A percentile compares a stretch with the other conserved stretches of the same genome.
These are phyloP conservation scores for Globodera rostochiensis DNA, from an alignment of 1,140 invertebrate species.

Conservation along the genomic window DNA sequence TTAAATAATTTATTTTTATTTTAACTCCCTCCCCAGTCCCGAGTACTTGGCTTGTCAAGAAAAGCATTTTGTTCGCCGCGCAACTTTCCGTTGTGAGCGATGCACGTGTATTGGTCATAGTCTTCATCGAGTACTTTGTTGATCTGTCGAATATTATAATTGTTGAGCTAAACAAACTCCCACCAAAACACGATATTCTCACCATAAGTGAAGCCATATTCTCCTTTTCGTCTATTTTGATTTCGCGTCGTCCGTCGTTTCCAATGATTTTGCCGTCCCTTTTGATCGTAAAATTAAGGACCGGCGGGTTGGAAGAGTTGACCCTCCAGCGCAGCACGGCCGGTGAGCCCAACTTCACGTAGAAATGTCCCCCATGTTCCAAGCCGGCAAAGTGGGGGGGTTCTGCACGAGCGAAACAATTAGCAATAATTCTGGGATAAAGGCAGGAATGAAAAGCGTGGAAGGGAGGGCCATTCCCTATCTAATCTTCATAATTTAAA, in stretches of 20 bases:
- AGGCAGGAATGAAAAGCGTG: background rate
- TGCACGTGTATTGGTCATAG: conserved; percentile 41
- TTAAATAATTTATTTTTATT: conserved; percentile 9
- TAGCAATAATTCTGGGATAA: background rate
- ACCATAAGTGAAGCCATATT: conserved; percentile 27
- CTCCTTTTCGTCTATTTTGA: conserved; percentile 25
- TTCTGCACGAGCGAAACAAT: conserved; percentile 4
- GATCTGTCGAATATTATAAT: conserved; percentile 27
- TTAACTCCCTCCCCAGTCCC: background rate
- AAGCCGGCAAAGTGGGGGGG: conserved; percentile 33
- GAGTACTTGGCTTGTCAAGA: conserved; percentile 32
- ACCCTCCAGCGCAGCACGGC: conserved; percentile 35
- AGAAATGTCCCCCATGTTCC: conserved; percentile 26
- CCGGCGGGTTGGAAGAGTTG: conserved; percentile 46
- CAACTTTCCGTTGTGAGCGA: conserved; percentile 40
- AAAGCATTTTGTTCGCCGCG: conserved; percentile 29
- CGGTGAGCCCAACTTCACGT: conserved; percentile 31
- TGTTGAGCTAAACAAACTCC: background rate
- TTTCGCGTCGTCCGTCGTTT: conserved; percentile 19
- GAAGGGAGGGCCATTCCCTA: no score
- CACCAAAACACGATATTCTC: background rate
- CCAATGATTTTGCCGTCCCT: conserved; percentile 34
- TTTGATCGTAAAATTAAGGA: conserved; percentile 39
- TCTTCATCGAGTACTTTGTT: conserved; percentile 38
- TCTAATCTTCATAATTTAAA: no score